Base-by-base conservation (phyloP, 2,797 vertebrate species). In the Gymnocypris eckloni region DNA sequence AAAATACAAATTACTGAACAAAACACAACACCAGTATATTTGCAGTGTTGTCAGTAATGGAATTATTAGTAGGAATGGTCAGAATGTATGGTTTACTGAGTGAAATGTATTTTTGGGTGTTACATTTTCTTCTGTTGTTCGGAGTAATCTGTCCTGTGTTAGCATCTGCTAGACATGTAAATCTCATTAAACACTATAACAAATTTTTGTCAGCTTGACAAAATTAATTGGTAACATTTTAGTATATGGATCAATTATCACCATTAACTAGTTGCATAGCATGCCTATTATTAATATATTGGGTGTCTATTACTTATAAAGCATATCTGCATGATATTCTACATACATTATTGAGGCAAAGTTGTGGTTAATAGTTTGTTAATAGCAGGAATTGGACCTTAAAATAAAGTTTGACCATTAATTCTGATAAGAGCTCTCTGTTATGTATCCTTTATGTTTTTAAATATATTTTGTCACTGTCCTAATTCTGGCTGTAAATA, bases 131-230 rank as follows among this genome's bases (percentile, higher is more conserved):
- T 83, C 45, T 83, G 41, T 86, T 43, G 25, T 85, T 89, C 5
- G 0, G 37, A 33, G 76, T 54, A 76, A 85, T 79, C 64, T 82
- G 78, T 69, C 54, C 28, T 61, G n/a, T 70, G 73, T 67, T 78
- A 22, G 37, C 20, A 73, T 79, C 54, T 86, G 78, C 72, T 84
- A 59, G 77, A 81, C 15, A 18, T 45, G 15, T 10, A 43, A 79
- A 79, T 12, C 28, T 41, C 6, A n/a, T 59, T 22, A 78, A 78
- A 43, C 54, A 45, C 39, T 4, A 56, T 22, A 28, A 13, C 6
- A 13, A 2, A 2, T 5, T 28, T 61, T 12, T 61, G 4, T 64
- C 59, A 28, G 28, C 18, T 6, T 54, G 18, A 54, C 12, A 22
- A 77, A 56, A 66, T 48, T 66, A 11, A 33, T 75, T 13, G n/a